A percentile compares a stretch with the other conserved stretches of the same genome.
These are phyloP conservation scores for Leptinotarsa lineolata DNA, from an alignment of 1,140 invertebrate genomes.

Conservation along the genomic window DNA sequence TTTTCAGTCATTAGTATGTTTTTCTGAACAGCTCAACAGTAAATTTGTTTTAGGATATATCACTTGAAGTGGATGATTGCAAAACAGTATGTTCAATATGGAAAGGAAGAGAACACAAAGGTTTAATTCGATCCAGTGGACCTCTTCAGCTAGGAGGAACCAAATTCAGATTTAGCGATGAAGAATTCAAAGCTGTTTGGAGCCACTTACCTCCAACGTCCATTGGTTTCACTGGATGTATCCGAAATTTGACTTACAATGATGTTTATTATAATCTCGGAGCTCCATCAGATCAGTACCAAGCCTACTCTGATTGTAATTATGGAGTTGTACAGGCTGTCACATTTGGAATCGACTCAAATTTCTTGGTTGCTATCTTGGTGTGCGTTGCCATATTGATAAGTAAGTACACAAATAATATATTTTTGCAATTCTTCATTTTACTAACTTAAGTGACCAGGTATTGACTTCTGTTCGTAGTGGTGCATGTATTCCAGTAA, in stretches of 20 bases:
- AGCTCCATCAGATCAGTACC: slow-evolving; percentile 67
- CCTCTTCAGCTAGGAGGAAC: slow-evolving; percentile 87
- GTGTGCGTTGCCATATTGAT: slow-evolving; percentile 78
- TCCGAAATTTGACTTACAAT: slow-evolving; percentile 83
- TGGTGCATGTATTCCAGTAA: too few species aligned
- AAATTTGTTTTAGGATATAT: slow-evolving; percentile 62
- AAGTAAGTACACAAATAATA: slow-evolving; percentile 60
- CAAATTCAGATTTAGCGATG: slow-evolving; percentile 61
- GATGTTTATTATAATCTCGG: slow-evolving; percentile 78
- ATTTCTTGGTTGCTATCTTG: slow-evolving; percentile 82
- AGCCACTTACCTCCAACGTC: slow-evolving; percentile 69
- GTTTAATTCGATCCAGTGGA: slow-evolving; percentile 85
- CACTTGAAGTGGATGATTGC: slow-evolving; percentile 79
- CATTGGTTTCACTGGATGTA: slow-evolving; percentile 79
- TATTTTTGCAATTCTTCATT: too few species aligned
- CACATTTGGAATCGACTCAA: slow-evolving; percentile 79
- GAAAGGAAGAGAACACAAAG: slow-evolving; percentile 67
- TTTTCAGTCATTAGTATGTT: too few species aligned
- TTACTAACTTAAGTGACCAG: too few species aligned
- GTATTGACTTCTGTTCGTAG: too few species aligned
- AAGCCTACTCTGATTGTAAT: slow-evolving; percentile 71
- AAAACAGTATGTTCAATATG: slow-evolving; percentile 73
- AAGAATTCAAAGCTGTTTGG: slow-evolving; percentile 58
- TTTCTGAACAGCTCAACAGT: slow-evolving; percentile 1
- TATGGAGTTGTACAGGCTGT: slow-evolving; percentile 71